Base-by-base conservation (phyloP, 2,888 invertebrate genomes). In the Boloria euphrosyne region DNA sequence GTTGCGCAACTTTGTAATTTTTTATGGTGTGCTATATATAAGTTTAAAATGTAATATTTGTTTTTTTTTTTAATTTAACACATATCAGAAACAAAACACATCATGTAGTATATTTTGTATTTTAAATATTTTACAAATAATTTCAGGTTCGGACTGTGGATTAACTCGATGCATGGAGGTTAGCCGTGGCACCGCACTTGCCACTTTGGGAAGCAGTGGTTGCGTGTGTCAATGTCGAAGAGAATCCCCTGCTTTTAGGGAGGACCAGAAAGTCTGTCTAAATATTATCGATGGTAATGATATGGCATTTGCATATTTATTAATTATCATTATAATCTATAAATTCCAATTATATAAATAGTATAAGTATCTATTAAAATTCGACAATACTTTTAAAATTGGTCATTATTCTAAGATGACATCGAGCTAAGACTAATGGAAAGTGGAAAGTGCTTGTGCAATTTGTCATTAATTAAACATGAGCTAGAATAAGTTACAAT, bases 181-280 rank as follows among this genome's bases (percentile, higher is more conserved):
- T 62, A 95, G 95, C 73, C 95, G 95, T 72, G 95, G 95, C 3
- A 95, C 95, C 0, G 95, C 84, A 38, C 80, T 87, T 47, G 79
- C 86, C 0, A 84, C 88, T 1, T 86, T 93, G 72, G 87, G 87
- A 6, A 84, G 93, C 46, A 86, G 83, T 58, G 85, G 82, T 62
- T 96, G 96, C 80, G 93, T 93, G 47, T 96, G 96, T 78, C 95
- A 95, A 71, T 96, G 96, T 77, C 93, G 94, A 46, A 84, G 87
- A 3, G 94, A 94, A 62, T 89, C 94, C 3, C 95, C 96, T 0
- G 93, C 95, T 55, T 96, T 95, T 84, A 92, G 96, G 50, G 96
- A 96, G 77, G 96, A 96, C 81, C 93, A 95, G 73, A 89, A 93
- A 53, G 93, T 94, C 69, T 96, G 96, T 80, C 95, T 96, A 73